These are phyloP conservation scores for Megalurothrips usitatus DNA, from an alignment of 2,888 invertebrate genomes.

Conservation along the genomic window DNA sequence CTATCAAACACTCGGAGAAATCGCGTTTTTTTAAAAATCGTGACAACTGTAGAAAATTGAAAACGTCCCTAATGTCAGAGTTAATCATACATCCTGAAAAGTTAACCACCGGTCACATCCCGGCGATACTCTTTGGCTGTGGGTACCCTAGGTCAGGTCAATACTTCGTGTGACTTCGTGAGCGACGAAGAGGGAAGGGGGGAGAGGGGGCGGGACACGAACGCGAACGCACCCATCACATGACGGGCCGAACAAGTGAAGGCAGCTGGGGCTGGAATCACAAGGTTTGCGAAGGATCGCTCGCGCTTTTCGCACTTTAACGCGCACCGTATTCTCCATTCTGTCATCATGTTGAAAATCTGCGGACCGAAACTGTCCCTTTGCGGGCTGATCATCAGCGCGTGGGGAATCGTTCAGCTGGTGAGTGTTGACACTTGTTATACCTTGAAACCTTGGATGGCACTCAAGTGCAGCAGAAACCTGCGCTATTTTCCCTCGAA, in stretches of 20 bases:
- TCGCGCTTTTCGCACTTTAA: too few relatives aligned
- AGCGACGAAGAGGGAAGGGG: not conserved
- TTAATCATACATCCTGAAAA: too few relatives aligned
- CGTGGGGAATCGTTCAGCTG: conserved; percentile 93
- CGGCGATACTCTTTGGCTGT: not conserved
- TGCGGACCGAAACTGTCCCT: conserved; percentile 91
- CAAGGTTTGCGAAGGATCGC: not conserved
- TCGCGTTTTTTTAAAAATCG: too few relatives aligned
- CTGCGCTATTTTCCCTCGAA: too few relatives aligned
- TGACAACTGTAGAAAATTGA: too few relatives aligned
- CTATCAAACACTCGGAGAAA: too few relatives aligned
- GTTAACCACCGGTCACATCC: too few relatives aligned
- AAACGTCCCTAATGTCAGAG: too few relatives aligned
- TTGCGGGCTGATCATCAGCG: conserved; percentile 83
- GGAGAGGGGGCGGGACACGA: not conserved
- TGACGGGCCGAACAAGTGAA: conserved; percentile 14
- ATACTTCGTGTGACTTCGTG: not conserved
- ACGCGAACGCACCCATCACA: not conserved
- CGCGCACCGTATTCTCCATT: not conserved
- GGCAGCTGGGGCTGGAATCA: not conserved
- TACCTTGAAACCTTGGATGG: not conserved
- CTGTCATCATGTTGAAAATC: conserved; percentile 54
- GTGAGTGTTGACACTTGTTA: conserved; percentile 54
- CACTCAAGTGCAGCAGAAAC: too few relatives aligned
- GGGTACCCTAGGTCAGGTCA: not conserved